Percentiles rank a stretch among this genome's conserved stretches.
These are phyloP conservation scores for Arion vulgaris DNA, from an alignment of 1,140 invertebrate genomes.

Conservation along the genomic window DNA sequence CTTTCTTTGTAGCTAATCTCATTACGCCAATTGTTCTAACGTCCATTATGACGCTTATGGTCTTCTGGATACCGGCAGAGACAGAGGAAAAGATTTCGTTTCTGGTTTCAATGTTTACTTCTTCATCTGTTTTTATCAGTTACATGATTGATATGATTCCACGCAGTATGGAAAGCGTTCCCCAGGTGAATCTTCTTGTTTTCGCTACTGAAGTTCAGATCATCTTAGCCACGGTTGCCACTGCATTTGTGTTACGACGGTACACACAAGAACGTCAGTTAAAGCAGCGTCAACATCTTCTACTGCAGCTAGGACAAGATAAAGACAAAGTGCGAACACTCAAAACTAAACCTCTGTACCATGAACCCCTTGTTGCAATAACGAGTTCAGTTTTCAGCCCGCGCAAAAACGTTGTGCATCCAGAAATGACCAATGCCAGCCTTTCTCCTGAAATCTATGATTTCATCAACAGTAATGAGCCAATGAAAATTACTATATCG, in stretches of 20 bases:
- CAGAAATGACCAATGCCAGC: too few species aligned
- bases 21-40: conserved; percentile 76
- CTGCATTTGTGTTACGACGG: background rate
- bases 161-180: conserved; percentile 90
- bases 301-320: background rate
- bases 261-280: background rate
- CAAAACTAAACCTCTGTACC: background rate
- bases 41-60: conserved; percentile 74
- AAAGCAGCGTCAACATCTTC: background rate
- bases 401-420: background rate
- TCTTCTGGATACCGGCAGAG: conserved; percentile 77
- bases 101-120: conserved; percentile 81
- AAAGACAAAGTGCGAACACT: background rate
- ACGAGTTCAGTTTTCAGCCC: background rate
- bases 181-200: conserved; percentile 39
- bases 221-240: conserved; percentile 7
- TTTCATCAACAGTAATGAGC: too few species aligned
- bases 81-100: conserved; percentile 77
- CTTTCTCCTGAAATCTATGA: too few species aligned
- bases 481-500: background rate
- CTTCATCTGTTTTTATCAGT: conserved; percentile 73
- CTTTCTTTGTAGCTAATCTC: conserved; percentile 82
- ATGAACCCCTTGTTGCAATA: background rate
- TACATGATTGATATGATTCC: conserved; percentile 94
- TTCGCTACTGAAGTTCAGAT: background rate